Conservation (phyloP, 2,113 vertebrate species). For the human region GRCh38 chr9:119993001-119993500, state of each 20-base stretch:
- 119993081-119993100: neutral
- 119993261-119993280: neutral
- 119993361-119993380: accelerated
- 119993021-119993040: neutral
- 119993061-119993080: neutral
- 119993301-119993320: neutral
- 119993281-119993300: neutral
- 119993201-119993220: neutral
- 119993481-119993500: too few species aligned
- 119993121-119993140: neutral
- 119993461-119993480: accelerated
- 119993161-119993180: neutral
- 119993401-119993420: neutral
- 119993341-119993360: accelerated
- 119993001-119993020: neutral
- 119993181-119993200: neutral
- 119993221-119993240: neutral
- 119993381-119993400: neutral
- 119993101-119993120: neutral
- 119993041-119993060: neutral
- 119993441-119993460: too few species aligned
- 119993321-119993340: accelerated
- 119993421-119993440: neutral
- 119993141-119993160: too few species aligned
- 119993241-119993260: neutral